A percentile compares a stretch with the other conserved stretches of the same genome.
phyloP scores from a whole-genome alignment of 2,888 invertebrate genomes.

The Agrochola litura region DNA sequence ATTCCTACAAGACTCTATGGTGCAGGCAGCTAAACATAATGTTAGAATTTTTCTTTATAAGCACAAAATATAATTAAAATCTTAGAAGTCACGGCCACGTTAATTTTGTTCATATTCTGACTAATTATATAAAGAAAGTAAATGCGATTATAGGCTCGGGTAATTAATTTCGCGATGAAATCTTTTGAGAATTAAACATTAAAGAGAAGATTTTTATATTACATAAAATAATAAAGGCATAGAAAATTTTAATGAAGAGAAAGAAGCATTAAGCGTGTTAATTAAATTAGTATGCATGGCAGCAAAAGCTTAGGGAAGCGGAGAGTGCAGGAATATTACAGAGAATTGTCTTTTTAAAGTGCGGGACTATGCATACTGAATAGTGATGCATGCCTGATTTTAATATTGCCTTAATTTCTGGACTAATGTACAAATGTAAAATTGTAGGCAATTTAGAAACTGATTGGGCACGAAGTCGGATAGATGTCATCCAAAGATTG shows the following conservation, averaged over 20 bases:
- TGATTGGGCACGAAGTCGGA: not conserved
- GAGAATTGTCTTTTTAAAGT: conserved; percentile 22
- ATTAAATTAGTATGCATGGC: conserved; percentile 46
- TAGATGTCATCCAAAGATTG: not conserved
- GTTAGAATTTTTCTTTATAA: not conserved
- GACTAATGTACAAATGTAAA: not conserved
- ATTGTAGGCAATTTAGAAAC: not conserved
- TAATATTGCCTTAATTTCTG: not conserved
- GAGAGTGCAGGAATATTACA: conserved; percentile 39
- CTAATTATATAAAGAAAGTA: conserved; percentile 37
- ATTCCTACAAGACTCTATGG: not conserved
- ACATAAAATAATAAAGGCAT: conserved; percentile 9
- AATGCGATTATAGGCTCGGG: conserved; percentile 21
- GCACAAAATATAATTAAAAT: conserved; percentile 1
- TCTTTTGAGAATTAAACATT: conserved; percentile 22
- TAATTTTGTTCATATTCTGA: conserved; percentile 15
- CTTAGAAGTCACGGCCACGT: not conserved
- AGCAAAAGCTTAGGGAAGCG: conserved; percentile 25
- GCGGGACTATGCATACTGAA: conserved; percentile 33
- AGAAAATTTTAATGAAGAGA: conserved; percentile 21
- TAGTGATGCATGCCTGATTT: conserved; percentile 20
- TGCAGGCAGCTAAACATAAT: not conserved
- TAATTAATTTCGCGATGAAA: conserved; percentile 37
- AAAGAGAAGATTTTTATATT: conserved; percentile 6
- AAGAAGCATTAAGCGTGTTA: conserved; percentile 24